Evolutionary conservation across 2,797 vertebrate genomes (phyloP), one percentile per base, ranked within the genome.

Genomic region (Eidolon dupreanum): DNA sequence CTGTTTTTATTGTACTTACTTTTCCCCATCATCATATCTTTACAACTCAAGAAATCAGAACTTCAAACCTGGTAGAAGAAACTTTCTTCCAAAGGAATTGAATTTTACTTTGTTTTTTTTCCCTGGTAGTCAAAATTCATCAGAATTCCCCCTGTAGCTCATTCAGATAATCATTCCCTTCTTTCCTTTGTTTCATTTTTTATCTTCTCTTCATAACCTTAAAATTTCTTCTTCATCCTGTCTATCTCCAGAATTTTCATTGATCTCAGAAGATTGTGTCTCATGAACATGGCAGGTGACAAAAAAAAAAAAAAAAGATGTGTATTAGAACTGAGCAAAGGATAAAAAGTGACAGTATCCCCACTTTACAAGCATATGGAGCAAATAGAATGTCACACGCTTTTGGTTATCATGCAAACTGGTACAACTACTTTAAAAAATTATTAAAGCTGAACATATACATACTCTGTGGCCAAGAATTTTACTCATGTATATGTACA

Each of bases 21-120:
- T 82, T 78, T 86, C 16, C 10, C 22, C 13, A 77, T 49, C 15
- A 79, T 53, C 7, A 19, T 55, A 57, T 59, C 33, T 49, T 93
- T 90, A 71, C 8, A 68, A 87, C 2, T n/a, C 19, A 55, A 71
- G 28, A 75, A 96, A 92, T 78, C 22, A 68, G 73, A 88, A 28
- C 68, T 71, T 90, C 66, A 87, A 85, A 55, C 70, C 26, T 55
- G 3, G 46, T 36, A 33, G 36, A 88, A 82, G 13, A 92, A 57
- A 71, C 19, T 93, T 63, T 91, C 74, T 24, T 70, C n/a, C 6
- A 1, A 63, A 92, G 13, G 6, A 92, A 61, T 5, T 63, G 65
- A 63, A 94, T 90, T 81, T 87, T 73, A 87, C 17, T 92, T 91
- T 90, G 10, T 95, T 82, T 95, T 74, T 86, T 57, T 31, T 16